Base-by-base conservation (phyloP, 2,888 invertebrate genomes). In the Drosophila incognita region DNA sequence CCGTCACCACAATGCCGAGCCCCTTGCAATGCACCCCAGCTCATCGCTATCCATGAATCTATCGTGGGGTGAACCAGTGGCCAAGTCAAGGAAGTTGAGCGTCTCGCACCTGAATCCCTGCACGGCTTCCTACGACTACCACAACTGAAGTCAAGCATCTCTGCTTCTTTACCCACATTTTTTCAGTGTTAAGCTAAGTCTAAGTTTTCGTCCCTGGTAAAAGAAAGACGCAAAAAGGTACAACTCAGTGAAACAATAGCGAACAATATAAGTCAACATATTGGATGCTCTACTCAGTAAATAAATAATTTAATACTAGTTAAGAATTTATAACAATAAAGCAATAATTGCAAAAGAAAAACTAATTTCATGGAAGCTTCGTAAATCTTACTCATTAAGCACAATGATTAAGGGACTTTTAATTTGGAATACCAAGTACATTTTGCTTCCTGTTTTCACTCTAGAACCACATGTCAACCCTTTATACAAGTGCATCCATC, bases 1-100 rank as follows among this genome's bases (percentile, higher is more conserved):
- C 18, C 63, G 67, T 56, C 59, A 69, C 1, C 40, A 27, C 4
- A 60, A 36, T 54, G 40, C 54, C 18, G 63, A 57, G 8, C n/a
- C 63, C 1, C 46, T 38, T 48, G 67, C 38, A 59, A 58, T 64
- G 53, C 67, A 76, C n/a, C 52, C 79, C 6, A 64, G 21, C 31
- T 51, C 78, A 24, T 61, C 66, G 10, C 38, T 75, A n/a, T 67
- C 75, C 5, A 81, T 88, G 86, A 90, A 90, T 69, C 66, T 89
- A 0, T 27, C 77, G 6, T 90, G 90, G 89, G 89, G 88, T n/a
- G 89, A 89, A 27, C 90, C 87, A 0, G 74, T 59, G 35, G 72
- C 84, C 51, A 89, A 90, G 62, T 63, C 77, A 2, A 64, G 82
- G 24, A 87, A 87, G 52, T 33, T 89, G 15, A 79, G 76, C 40